Conservation (phyloP, 2,113 vertebrate species). For the Tympanuchus pallidicinctus region DNA sequence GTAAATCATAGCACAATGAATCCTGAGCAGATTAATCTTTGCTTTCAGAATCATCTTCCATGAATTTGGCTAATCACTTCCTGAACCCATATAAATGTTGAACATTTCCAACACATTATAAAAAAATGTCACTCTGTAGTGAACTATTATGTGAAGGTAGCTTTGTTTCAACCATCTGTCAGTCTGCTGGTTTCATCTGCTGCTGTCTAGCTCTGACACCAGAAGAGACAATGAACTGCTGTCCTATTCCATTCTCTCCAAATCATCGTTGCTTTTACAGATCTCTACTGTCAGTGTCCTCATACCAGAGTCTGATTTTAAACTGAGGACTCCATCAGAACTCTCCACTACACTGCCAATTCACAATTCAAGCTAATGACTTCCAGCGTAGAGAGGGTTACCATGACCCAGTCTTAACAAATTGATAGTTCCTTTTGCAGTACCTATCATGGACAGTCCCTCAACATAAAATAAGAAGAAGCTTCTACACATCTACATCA, state of each 20-base stretch:
- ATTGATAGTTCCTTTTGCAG: not conserved
- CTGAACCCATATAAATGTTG: not conserved
- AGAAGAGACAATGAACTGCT: not conserved
- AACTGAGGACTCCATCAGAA: not conserved
- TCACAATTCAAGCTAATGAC: not conserved
- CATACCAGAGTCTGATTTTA: not conserved
- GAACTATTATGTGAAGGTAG: not conserved
- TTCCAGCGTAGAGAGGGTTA: not conserved
- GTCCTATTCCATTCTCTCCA: not conserved
- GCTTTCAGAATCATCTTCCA: not conserved
- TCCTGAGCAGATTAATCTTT: not conserved
- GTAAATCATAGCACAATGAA: not conserved
- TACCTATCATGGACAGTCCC: not conserved
- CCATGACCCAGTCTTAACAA: not conserved
- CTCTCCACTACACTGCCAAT: not conserved
- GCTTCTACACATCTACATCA: not conserved
- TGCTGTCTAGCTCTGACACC: not conserved
- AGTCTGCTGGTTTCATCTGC: not conserved
- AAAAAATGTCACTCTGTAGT: not conserved
- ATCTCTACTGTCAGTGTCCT: not conserved
- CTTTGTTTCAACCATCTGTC: not conserved
- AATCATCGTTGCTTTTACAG: not conserved
- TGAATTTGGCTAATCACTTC: not conserved
- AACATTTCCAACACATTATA: not conserved
- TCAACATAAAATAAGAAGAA: not conserved